A percentile compares a stretch with the other conserved stretches of the same genome.
Conservation (phyloP, 2,113 vertebrate genomes). For the Poecilia latipinna region DNA sequence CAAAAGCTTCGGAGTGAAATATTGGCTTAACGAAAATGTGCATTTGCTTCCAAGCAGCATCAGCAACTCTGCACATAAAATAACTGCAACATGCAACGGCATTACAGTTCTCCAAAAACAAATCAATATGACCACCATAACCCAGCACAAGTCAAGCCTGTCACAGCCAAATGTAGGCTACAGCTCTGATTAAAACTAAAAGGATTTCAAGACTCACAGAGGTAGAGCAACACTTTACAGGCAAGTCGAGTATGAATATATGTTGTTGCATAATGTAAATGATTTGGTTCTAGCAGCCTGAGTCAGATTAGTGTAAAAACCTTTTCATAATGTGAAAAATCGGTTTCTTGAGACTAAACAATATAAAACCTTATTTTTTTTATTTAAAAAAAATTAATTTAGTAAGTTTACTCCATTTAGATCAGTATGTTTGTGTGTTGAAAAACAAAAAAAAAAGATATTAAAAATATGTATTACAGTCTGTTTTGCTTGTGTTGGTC, state of each 20-base stretch:
- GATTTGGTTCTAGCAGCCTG: conserved; percentile 38
- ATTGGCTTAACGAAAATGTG: conserved; percentile 33
- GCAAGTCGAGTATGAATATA: background rate
- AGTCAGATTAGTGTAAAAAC: conserved; percentile 20
- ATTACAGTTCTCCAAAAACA: conserved; percentile 25
- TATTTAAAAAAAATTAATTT: too few species aligned
- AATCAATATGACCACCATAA: conserved; percentile 53
- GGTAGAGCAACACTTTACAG: background rate
- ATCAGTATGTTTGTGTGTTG: background rate
- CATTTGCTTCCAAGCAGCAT: conserved; percentile 48
- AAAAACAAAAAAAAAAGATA: background rate
- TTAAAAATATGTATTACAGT: too few species aligned
- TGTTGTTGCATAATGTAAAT: conserved; percentile 33
- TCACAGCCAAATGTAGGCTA: conserved; percentile 14
- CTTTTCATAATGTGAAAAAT: background rate
- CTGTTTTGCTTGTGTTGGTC: too few species aligned
- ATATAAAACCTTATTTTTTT: background rate
- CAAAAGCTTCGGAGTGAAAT: conserved; percentile 29
- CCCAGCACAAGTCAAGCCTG: conserved; percentile 20
- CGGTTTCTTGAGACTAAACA: background rate
- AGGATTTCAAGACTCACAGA: background rate
- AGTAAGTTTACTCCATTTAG: too few species aligned
- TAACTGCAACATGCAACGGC: conserved; percentile 35
- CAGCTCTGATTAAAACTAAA: conserved; percentile 31
- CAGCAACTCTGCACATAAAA: conserved; percentile 58